A percentile compares a stretch with the other conserved stretches of the same genome.
phyloP scores from a whole-genome alignment of 2,797 vertebrate species.

The Pangasius mekongensis region DNA sequence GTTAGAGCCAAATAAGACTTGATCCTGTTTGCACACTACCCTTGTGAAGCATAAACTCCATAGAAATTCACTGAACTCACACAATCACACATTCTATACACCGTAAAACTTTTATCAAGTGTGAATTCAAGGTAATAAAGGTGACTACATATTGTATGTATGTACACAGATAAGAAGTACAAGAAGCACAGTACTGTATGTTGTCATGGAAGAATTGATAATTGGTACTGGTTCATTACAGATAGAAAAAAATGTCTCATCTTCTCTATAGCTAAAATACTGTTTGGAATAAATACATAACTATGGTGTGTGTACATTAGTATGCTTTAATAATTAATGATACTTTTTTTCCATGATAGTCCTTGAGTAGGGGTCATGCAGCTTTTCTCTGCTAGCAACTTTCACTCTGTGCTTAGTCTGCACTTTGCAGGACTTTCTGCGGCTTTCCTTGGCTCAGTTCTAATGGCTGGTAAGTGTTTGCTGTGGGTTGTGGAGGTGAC shows the following conservation, averaged over 20 bases:
- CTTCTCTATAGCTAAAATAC: neutral
- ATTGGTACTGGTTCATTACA: slow-evolving; percentile 6
- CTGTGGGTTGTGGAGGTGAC: slow-evolving; percentile 47
- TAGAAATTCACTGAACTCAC: neutral
- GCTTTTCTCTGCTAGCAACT: slow-evolving; percentile 40
- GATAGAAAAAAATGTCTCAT: neutral
- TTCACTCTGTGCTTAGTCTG: slow-evolving; percentile 48
- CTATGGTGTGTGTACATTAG: slow-evolving; percentile 38
- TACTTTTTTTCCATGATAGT: slow-evolving; percentile 35
- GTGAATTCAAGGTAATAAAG: neutral
- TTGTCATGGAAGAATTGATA: neutral
- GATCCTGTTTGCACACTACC: neutral
- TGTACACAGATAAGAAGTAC: neutral
- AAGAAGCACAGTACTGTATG: neutral
- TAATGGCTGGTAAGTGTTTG: slow-evolving; percentile 50
- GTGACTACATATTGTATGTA: neutral
- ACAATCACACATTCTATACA: neutral
- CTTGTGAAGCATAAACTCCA: neutral
- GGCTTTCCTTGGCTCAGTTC: slow-evolving; percentile 53
- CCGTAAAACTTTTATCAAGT: neutral
- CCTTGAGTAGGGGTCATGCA: slow-evolving; percentile 39
- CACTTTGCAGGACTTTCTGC: slow-evolving; percentile 43
- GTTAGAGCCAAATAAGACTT: neutral
- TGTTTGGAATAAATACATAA: slow-evolving; percentile 24
- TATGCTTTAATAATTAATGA: slow-evolving; percentile 51